These are phyloP conservation scores for Dendrocincla tyrannina DNA, from an alignment of 2,797 vertebrate species.

Conservation along the genomic window DNA sequence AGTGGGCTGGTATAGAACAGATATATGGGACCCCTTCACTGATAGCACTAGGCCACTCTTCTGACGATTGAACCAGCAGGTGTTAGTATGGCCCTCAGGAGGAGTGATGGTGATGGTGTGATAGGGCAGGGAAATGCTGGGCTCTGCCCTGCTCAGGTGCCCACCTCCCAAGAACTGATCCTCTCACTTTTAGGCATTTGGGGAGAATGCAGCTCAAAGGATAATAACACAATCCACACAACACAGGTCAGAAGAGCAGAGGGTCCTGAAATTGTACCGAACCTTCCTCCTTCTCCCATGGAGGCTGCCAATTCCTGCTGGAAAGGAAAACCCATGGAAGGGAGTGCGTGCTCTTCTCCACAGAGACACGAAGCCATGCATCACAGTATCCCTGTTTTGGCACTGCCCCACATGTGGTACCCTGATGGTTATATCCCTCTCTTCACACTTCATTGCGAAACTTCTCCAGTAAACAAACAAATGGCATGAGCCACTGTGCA, in stretches of 20 bases:
- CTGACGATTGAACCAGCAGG: neutral
- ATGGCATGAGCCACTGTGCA: neutral
- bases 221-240: neutral
- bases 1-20: neutral
- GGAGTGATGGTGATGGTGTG: rapidly evolving
- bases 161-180: neutral
- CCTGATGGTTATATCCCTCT: neutral
- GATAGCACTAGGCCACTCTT: neutral
- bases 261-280: neutral
- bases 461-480: neutral
- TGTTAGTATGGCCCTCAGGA: neutral
- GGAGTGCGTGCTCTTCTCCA: neutral
- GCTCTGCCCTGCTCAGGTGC: neutral
- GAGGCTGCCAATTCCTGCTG: neutral
- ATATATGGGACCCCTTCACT: neutral
- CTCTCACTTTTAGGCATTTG: neutral
- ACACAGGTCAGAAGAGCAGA: neutral
- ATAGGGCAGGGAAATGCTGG: neutral
- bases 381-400: neutral
- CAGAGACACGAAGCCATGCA: neutral
- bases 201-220: neutral
- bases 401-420: rapidly evolving
- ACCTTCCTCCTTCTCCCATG: neutral
- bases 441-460: neutral
- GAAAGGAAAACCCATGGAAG: neutral